Conservation (phyloP, 2,888 invertebrate species). For the Odontothrips loti region DNA sequence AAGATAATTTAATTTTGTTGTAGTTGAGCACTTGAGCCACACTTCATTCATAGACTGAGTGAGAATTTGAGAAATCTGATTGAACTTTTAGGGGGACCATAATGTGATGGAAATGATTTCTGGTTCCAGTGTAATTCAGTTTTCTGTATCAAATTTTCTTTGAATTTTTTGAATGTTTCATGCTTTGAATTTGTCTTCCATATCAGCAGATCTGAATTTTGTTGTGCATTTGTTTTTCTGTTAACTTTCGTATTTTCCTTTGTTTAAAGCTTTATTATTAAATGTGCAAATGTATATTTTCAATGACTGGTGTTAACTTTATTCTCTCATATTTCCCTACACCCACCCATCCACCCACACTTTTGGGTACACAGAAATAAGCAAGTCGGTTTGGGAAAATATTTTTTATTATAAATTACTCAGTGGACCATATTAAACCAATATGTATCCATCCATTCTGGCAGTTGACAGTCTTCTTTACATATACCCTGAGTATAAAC, state of each 20-base stretch:
- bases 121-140: background rate
- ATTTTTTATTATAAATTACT: constrained; percentile 15
- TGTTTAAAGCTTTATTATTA: constrained; percentile 23
- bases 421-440: background rate
- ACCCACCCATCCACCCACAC: background rate
- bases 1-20: no score
- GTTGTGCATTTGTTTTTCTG: background rate
- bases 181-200: constrained; percentile 20
- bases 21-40: no score
- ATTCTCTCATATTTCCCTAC: background rate
- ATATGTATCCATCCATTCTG: background rate
- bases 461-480: background rate
- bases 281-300: constrained; percentile 12
- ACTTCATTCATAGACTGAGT: background rate
- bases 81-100: background rate
- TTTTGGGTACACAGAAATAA: background rate
- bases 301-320: background rate
- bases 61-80: background rate
- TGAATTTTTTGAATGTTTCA: background rate
- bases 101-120: background rate
- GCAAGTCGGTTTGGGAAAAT: background rate
- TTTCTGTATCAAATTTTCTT: background rate
- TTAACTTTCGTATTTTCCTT: background rate
- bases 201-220: constrained; percentile 17
- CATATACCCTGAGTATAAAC: background rate